phyloP scores from a whole-genome alignment of 2,797 vertebrate genomes.

The Aselliscus stoliczkanus region DNA sequence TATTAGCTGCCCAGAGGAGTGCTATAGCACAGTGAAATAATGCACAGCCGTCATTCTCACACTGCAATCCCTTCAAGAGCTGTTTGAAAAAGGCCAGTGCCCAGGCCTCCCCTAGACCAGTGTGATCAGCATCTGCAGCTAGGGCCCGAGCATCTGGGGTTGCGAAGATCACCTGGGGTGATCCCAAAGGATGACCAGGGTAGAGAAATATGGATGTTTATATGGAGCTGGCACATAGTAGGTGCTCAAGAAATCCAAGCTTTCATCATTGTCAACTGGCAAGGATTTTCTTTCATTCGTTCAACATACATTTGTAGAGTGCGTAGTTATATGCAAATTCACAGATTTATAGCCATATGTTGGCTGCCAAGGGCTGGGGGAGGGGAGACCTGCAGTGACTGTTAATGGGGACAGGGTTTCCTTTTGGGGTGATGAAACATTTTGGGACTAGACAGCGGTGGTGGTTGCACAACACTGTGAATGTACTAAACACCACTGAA shows the following conservation, averaged over 20 bases:
- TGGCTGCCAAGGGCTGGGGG: not conserved
- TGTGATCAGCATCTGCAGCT: not conserved
- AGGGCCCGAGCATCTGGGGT: not conserved
- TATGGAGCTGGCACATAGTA: accelerated
- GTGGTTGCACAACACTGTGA: not conserved
- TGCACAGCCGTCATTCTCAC: accelerated
- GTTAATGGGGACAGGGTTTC: not conserved
- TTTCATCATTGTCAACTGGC: not conserved
- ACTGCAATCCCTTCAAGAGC: not conserved
- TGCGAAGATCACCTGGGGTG: not conserved
- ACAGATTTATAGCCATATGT: not conserved
- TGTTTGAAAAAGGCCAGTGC: not conserved
- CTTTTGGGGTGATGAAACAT: not conserved
- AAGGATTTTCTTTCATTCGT: not conserved
- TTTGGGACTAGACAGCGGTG: not conserved
- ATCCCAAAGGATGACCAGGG: not conserved
- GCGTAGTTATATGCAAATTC: not conserved
- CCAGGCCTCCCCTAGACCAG: not conserved
- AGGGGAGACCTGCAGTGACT: not conserved
- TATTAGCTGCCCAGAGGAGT: not conserved
- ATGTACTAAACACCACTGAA: not conserved
- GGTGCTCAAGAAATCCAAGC: not conserved
- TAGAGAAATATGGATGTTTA: not conserved
- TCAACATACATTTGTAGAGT: not conserved
- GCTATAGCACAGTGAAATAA: accelerated